Base-by-base conservation (phyloP, 2,797 vertebrate species). In the Gymnothorax javanicus region DNA sequence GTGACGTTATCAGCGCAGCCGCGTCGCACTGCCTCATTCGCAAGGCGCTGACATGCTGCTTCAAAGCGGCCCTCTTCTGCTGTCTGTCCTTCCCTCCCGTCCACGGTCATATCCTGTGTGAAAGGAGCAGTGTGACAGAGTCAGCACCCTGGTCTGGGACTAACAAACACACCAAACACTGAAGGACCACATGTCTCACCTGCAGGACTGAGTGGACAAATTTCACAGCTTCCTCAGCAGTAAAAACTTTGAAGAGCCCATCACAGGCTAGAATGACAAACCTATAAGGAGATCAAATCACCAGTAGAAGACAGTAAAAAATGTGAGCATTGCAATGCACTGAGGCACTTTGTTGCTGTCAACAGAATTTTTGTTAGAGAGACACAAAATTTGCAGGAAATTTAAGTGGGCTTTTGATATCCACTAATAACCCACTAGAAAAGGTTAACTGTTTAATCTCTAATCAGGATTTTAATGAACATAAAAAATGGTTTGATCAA, bases 1-100 rank as follows among this genome's bases (percentile, higher is more conserved):
- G 98, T 99, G 91, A 99, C 98, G 0, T 99, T 99, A 94, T 99
- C 98, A 0, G 97, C 98, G 0, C 97, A 97, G 33, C 98, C 98
- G 5, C 98, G 95, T 91, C 97, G 97, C 86, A 99, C 98, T 0
- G 98, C 98, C 93, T 99, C 98, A 81, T 69, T 96, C 88, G 98
- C 98, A 92, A 99, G 90, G 88, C 97, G 95, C 89, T 97, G 98
- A 89, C 98, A 98, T 0, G 98, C 97, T 0, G 97, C 93, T 84
- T 99, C 98, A 0, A 96, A 98, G 0, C 89, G 93, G 1, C 87
- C 89, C 0, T 97, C 25, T 23, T 83, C 54, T 58, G 56, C 58
- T 25, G 58, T 58, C 82, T 58, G 54, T 59, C 25, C n/a, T 17
- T 57, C n/a, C 82, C 13, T 59, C 15, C 0, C n/a, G 4, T 59